Evolutionary conservation across 1,140 invertebrate genomes (phyloP).

Genomic region (Brachionus manjavacas): DNA sequence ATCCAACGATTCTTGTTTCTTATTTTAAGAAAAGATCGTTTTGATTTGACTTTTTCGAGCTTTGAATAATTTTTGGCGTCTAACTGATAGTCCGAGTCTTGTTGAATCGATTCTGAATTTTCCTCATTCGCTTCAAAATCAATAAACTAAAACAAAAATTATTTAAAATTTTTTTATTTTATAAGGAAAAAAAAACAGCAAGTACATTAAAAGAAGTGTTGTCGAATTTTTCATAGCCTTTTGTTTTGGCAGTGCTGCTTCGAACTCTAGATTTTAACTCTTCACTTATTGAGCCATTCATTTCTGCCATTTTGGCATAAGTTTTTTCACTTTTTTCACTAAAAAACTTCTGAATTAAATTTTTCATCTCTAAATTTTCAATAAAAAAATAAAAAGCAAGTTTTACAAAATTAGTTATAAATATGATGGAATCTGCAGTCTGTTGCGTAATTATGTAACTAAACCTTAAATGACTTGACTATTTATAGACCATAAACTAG

Average conservation of each 20-base stretch:
- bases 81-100: neutral
- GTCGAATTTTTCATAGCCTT: conserved; percentile 24
- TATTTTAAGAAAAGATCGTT: neutral
- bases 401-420: neutral
- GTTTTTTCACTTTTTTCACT: conserved; percentile 14
- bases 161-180: neutral
- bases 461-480: neutral
- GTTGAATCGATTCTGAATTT: neutral
- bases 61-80: neutral
- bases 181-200: neutral
- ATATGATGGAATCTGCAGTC: neutral
- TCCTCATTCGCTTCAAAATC: neutral
- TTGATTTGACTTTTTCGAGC: neutral
- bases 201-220: neutral
- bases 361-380: conserved; percentile 3
- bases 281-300: conserved; percentile 9
- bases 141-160: neutral
- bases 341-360: conserved; percentile 22
- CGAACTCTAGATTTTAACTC: neutral
- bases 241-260: neutral
- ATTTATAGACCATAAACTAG: neutral
- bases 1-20: neutral
- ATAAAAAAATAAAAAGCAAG: neutral
- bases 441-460: conserved; percentile 3
- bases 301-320: conserved; percentile 3